Base-by-base conservation (phyloP, 2,113 vertebrate species). In the Coturnix japonica region DNA sequence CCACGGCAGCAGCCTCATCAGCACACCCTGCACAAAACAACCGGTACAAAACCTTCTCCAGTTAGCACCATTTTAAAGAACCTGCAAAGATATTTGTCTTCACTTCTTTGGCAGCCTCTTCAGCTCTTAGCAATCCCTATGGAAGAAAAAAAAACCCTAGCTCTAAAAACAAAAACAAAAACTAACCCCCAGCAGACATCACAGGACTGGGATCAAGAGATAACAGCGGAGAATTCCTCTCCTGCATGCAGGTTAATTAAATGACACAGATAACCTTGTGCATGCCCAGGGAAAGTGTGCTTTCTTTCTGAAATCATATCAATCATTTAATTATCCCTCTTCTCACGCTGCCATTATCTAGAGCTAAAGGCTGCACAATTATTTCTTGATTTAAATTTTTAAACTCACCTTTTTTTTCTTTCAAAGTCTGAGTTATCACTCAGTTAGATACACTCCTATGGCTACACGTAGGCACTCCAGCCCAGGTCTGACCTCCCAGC, bases 211-310 rank as follows among this genome's bases (percentile, higher is more conserved):
- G 94, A 96, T 96, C 91, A 94, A 92, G 85, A 94, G 96, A 97
- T 97, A 97, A 95, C 85, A 75, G 89, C 83, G 63, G 77, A 96
- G 95, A 96, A 96, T 95, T 96, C 90, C 92, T 94, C 81, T 95
- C 87, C 85, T 91, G 91, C 90, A 94, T 95, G 59, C 96, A 87
- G 89, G 95, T 95, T 97, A 96, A 96, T 96, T 96, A 97, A 97
- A 96, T 96, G 96, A 96, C 95, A 95, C 88, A 95, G 96, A 97
- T 97, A 96, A 97, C 96, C 96, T 97, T 96, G 95, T 96, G 92
- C 89, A 78, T 94, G 92, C 87, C 78, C 91, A 95, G 74, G 67
- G 86, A 92, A 93, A 92, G 71, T 64, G 72, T 49, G 1, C 88
- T 95, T 95, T 95, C 94, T 84, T 94, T 95, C 87, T 94, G 94